Conservation (phyloP, 2,888 invertebrate genomes). For the Drosophila affinis region DNA sequence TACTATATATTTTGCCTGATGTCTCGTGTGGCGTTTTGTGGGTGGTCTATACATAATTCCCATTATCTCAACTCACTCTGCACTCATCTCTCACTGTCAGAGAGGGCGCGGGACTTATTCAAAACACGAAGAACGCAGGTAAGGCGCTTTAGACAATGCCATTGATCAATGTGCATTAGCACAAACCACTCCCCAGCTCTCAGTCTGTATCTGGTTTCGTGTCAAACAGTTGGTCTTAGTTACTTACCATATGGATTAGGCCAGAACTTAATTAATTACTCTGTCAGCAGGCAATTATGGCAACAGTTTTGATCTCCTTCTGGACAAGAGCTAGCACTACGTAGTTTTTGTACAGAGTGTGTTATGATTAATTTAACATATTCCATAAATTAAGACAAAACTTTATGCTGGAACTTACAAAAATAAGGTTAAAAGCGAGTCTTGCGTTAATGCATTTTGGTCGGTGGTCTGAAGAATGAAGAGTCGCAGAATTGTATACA, state of each 20-base stretch:
- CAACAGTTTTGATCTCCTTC: conserved; percentile 5
- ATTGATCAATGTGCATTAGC: conserved; percentile 28
- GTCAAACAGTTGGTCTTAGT: conserved; percentile 33
- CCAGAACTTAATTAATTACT: conserved; percentile 40
- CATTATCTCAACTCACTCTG: conserved; percentile 1
- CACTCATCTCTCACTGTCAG: conserved; percentile 24
- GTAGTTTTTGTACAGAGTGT: no score
- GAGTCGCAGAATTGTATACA: no score
- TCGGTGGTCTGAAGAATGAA: no score
- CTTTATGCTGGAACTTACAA: no score
- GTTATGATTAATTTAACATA: no score
- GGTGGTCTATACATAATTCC: conserved; percentile 7
- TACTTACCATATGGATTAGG: conserved; percentile 38
- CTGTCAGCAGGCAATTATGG: conserved; percentile 28
- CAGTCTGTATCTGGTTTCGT: conserved; percentile 1
- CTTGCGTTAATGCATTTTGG: no score
- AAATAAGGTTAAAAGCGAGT: no score
- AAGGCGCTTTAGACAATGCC: conserved; percentile 3
- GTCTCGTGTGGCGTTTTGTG: neutral
- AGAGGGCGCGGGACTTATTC: conserved; percentile 8
- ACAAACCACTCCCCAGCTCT: neutral
- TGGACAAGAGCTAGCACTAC: neutral
- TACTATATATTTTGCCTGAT: no score
- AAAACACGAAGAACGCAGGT: conserved; percentile 8
- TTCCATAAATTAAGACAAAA: no score